Percentiles rank a stretch among this genome's conserved stretches.
phyloP scores from a whole-genome alignment of 2,113 vertebrate genomes.

The Callopanchax toddi region DNA sequence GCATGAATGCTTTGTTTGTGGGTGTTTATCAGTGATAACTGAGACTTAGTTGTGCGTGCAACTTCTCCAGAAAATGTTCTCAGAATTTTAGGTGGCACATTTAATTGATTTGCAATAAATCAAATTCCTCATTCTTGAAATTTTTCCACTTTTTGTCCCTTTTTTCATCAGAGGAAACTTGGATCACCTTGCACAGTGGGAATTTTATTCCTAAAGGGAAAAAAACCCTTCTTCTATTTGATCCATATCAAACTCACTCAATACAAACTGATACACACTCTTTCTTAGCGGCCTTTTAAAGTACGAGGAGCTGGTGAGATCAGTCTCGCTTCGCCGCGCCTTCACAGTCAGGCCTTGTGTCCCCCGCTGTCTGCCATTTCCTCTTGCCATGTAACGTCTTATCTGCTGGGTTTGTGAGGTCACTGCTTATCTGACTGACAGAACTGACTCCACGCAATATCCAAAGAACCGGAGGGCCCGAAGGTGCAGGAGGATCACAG shows the following conservation, averaged over 20 bases:
- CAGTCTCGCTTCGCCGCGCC: constrained; percentile 65
- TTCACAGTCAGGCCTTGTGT: constrained; percentile 67
- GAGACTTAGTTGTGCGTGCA: background rate
- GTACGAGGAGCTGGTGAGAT: constrained; percentile 63
- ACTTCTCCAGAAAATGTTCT: background rate
- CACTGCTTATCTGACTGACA: constrained; percentile 80
- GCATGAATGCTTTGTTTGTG: constrained; percentile 21
- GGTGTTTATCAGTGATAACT: constrained; percentile 16
- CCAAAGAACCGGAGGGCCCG: constrained; percentile 69
- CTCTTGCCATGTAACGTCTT: constrained; percentile 72
- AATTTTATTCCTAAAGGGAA: constrained; percentile 15
- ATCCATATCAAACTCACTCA: constrained; percentile 40
- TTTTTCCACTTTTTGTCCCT: background rate
- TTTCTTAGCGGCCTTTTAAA: constrained; percentile 53
- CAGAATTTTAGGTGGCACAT: background rate
- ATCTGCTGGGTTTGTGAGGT: constrained; percentile 70
- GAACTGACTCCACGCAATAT: constrained; percentile 69
- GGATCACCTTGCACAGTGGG: constrained; percentile 1
- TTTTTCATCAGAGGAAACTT: constrained; percentile 12
- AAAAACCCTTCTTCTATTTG: constrained; percentile 19
- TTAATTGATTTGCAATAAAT: background rate
- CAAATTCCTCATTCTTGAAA: no score
- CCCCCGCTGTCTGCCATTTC: constrained; percentile 62
- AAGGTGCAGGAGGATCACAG: constrained; percentile 63
- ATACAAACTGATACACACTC: constrained; percentile 34